Evolutionary conservation across 2,888 invertebrate species (phyloP).

Genomic region (Aphodius granarius): DNA sequence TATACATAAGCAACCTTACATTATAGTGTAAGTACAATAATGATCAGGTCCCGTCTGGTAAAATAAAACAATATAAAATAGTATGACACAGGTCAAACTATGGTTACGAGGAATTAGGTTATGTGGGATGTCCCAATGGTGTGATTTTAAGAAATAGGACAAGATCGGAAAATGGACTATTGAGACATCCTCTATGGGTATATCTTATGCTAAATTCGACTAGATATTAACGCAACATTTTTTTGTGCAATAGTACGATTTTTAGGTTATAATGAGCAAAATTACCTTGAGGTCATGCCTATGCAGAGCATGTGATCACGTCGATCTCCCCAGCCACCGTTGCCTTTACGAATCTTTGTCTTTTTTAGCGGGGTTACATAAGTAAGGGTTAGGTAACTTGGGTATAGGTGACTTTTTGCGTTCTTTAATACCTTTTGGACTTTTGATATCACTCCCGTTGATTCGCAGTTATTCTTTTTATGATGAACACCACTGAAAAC

Average conservation of each 20-base stretch:
- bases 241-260: background rate
- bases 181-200: background rate
- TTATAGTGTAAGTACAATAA: background rate
- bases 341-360: constrained; percentile 80
- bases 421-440: constrained; percentile 77
- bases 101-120: background rate
- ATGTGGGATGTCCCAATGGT: no score
- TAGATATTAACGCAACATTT: background rate
- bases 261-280: constrained; percentile 22
- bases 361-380: constrained; percentile 71
- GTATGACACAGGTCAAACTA: background rate
- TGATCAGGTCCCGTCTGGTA: background rate
- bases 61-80: background rate
- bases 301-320: constrained; percentile 83
- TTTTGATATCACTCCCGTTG: constrained; percentile 80
- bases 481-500: constrained; percentile 89
- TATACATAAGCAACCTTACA: background rate
- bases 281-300: constrained; percentile 63
- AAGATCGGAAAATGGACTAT: no score
- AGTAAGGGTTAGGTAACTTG: constrained; percentile 67
- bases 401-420: constrained; percentile 72
- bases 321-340: constrained; percentile 97
- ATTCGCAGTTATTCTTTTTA: constrained; percentile 89
- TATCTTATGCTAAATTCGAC: background rate
- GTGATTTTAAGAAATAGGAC: background rate